Base-by-base conservation (phyloP, 2,888 invertebrate genomes). In the Poecilus cupreus region DNA sequence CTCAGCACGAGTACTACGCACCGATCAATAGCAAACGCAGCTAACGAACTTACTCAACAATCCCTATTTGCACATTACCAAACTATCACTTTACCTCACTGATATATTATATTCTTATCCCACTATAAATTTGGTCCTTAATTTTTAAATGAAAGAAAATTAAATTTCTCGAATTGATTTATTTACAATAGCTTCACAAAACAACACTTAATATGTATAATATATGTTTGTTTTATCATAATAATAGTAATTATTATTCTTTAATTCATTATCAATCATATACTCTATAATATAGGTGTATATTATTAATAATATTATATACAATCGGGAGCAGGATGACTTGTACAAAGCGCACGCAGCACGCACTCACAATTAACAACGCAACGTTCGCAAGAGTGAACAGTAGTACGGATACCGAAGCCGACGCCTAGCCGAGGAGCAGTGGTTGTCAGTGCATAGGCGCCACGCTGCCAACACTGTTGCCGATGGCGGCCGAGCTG, bases 401-500 rank as follows among this genome's bases (percentile, higher is more conserved):
- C 13, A 16, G 32, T 68, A 68, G 64, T 68, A 72, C 46, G 37
- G 37, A n/a, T 70, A 18, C 54, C 54, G 22, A 22, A 5, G 54
- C 54, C 54, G 22, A 22, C n/a, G 70, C 39, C 0, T n/a, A 39
- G 70, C 70, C 37, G 16, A 37, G 32, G 70, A 16, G 6, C 16
- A 20, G 43, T 32, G 32, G 60, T 37, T 68, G 83, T 87, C 86
- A 87, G 85, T 86, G 87, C 86, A 90, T 90, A 85, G 90, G 90
- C 82, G 90, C 89, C 84, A 90, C 90, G 84, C 90, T 90, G 81
- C 92, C 92, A 89, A 92, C 92, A 72, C 92, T 92, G 85, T 92
- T 92, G 88, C 92, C 91, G 85, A 92, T 92, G 86, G 92, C 91
- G 83, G 91, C 90, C 83, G 92, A 92, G 87, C 91, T 92, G 86